Base-by-base conservation (phyloP, 2,888 invertebrate species). In the Lagria hirta region DNA sequence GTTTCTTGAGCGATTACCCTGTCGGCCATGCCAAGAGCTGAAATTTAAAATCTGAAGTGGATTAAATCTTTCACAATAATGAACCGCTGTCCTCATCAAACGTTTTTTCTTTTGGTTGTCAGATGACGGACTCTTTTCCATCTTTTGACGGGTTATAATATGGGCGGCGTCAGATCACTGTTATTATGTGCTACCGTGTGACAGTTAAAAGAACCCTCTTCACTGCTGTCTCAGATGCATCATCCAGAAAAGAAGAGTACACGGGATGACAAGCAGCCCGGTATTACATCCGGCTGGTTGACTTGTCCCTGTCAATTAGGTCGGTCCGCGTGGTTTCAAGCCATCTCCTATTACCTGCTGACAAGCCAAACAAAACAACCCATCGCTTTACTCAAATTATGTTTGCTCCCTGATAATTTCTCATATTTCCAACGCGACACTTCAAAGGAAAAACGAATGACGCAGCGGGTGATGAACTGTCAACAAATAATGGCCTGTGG, bases 281-380 rank as follows among this genome's bases (percentile, higher is more conserved):
- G 66, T 66, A 67, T 69, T 66, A 69, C 68, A 66, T 66, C 65
- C 69, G 68, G 64, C 65, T 69, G 69, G 68, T 65, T 70, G 69
- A 69, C 68, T 70, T 69, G 69, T 69, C 70, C 62, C 65, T 69
- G 70, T 70, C 70, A 70, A 70, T 70, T 70, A 70, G 66, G 62
- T 55, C 52, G 55, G 61, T 51, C 58, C 57, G 54, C 53, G 54
- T 55, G 61, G 60, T 60, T 63, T 64, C 58, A 64, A 62, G 65
- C 64, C 67, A 62, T 60, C 64, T 68, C 64, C 54, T 61, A 59
- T 66, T 66, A 65, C 68, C 66, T 65, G 66, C 59, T 62, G 65
- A 66, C 65, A 66, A 57, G 56, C 56, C 64, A 64, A 65, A 66
- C 61, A 60, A 65, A 65, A 66, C 65, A 65, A 59, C 57, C 58